These are phyloP conservation scores for Cinclus mexicanus DNA, from an alignment of 2,113 vertebrate genomes.

Conservation along the genomic window DNA sequence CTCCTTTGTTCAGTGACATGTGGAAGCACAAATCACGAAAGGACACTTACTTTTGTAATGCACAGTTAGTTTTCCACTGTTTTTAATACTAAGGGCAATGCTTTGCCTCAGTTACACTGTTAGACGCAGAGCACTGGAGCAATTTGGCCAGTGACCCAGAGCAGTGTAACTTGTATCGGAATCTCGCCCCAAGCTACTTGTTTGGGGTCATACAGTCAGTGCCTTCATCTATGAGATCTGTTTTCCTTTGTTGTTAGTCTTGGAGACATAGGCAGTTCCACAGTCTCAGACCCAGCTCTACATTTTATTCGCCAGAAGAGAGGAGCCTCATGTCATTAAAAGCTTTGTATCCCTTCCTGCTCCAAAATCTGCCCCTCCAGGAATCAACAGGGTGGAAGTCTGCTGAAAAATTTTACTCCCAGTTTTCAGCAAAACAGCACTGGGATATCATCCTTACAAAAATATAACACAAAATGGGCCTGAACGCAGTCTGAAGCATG, in stretches of 20 bases:
- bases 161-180: background rate
- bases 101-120: background rate
- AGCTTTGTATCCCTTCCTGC: background rate
- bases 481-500: background rate
- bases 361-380: background rate
- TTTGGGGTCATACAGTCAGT: background rate
- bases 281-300: background rate
- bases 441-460: background rate
- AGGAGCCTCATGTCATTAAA: background rate
- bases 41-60: background rate
- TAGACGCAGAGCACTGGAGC: background rate
- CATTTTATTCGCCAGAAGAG: background rate
- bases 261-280: background rate
- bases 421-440: background rate
- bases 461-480: background rate
- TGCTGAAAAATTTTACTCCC: background rate
- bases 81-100: background rate
- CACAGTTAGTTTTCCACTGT: background rate
- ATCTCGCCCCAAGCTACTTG: slow-evolving; percentile 10
- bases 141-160: slow-evolving; percentile 32
- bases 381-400: background rate
- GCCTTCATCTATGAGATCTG: slow-evolving; percentile 1
- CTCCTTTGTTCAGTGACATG: background rate
- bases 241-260: background rate
- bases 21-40: background rate